phyloP scores from a whole-genome alignment of 1,140 invertebrate species.

The Telenomus remus region DNA sequence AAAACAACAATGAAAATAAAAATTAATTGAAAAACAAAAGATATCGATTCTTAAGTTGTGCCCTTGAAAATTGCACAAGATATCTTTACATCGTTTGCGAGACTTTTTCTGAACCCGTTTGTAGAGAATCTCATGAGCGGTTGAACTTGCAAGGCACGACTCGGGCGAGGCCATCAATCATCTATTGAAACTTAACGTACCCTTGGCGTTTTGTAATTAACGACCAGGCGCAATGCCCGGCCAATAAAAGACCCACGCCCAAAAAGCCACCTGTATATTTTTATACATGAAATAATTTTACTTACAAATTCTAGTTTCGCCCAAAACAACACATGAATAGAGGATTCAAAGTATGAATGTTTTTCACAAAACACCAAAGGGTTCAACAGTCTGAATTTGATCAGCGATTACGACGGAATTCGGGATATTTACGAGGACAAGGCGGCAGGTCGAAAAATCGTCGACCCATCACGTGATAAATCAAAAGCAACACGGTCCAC shows the following conservation, averaged over 20 bases:
- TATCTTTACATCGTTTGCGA: too few relatives aligned
- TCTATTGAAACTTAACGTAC: constrained; percentile 58
- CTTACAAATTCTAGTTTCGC: too few relatives aligned
- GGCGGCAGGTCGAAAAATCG: constrained; percentile 9
- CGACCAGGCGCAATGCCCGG: constrained; percentile 47
- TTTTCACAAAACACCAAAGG: too few relatives aligned
- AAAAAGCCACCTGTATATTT: constrained; percentile 16
- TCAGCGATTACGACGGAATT: too few relatives aligned
- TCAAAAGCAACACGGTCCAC: constrained; percentile 23
- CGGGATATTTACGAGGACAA: too few relatives aligned
- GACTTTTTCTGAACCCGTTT: constrained; percentile 42
- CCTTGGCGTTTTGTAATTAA: constrained; percentile 58
- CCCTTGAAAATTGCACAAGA: too few relatives aligned
- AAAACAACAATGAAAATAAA: too few relatives aligned
- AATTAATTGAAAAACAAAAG: too few relatives aligned
- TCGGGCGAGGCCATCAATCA: constrained; percentile 56
- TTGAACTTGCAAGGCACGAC: constrained; percentile 46
- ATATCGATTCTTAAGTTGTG: too few relatives aligned
- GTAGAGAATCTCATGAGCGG: constrained; percentile 32
- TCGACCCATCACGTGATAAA: constrained; percentile 28
- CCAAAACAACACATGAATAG: too few relatives aligned
- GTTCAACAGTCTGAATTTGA: neutral
- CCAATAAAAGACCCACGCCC: constrained; percentile 36
- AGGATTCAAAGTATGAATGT: too few relatives aligned
- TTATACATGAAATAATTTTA: too few relatives aligned